Evolutionary conservation across 92 coral and sea anemone genomes (phyloP), one percentile per base, ranked within the genome.

Genomic region (Blastomussa wellsi): DNA sequence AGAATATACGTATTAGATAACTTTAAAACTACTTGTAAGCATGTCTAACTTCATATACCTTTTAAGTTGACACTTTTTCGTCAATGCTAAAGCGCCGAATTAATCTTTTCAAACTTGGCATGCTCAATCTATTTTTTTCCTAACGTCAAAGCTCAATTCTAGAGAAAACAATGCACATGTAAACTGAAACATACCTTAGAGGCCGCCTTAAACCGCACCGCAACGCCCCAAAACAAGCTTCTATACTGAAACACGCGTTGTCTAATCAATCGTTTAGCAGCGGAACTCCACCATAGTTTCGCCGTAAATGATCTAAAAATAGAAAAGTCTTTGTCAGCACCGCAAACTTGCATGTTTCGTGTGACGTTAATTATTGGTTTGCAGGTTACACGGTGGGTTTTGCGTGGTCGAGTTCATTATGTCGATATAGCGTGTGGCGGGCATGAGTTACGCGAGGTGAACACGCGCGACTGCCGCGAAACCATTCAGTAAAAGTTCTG

Each of bases 241-340:
- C 67, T n/a, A n/a, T n/a, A n/a, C n/a, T 79, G 44, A 8, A 79
- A 59, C 35, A n/a, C 32, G 72, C 37, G 57, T 26, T 7, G 57
- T 38, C 37, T 47, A 59, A 36, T 64, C 83, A 41, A 5, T 4
- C 38, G 28, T 42, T 41, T 70, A 79, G 12, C 12, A 39, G 73
- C 70, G 73, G 83, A 60, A 79, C 72, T 42, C 39, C 24, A 62
- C 26, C 83, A 79, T 79, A 3, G 26, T 79, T 15, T 41, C 73
- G 26, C 35, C 10, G 53, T 26, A 79, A 79, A 79, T 38, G 66
- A 6, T 77, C 81, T 77, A 62, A 7, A 64, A 79, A 79, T 62
- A 79, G 49, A 37, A 28, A 70, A 12, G 44, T 70, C 37, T 69
- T n/a, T 38, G 75, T 70, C 75, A 70, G 75, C 10, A 51, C 9